Conservation (phyloP, 2,797 vertebrate genomes). For the Chloroceryle amazona region DNA sequence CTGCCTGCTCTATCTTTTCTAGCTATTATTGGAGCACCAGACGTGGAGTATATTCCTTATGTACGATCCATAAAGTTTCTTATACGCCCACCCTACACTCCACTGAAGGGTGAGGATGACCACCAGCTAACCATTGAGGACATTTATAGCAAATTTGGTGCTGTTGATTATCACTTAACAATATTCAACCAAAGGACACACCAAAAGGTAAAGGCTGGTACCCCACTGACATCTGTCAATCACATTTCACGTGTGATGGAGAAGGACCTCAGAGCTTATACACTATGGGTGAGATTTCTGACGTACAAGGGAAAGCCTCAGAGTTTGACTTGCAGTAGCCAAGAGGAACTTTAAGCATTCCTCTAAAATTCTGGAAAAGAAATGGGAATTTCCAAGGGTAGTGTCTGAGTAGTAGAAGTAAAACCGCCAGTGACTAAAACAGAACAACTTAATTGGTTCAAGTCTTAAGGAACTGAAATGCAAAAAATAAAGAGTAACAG, state of each 20-base stretch:
- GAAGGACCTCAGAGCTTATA: not conserved
- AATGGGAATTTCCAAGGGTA: not conserved
- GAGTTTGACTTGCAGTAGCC: not conserved
- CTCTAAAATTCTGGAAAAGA: not conserved
- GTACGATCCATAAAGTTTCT: slow-evolving; percentile 72
- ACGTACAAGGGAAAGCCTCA: not conserved
- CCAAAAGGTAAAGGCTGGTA: slow-evolving; percentile 65
- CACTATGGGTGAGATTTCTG: not conserved
- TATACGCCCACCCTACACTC: slow-evolving; percentile 47
- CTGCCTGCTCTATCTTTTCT: not conserved
- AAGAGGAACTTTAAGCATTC: not conserved
- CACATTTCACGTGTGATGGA: accelerated
- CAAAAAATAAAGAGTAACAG: not conserved
- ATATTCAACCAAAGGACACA: slow-evolving; percentile 68
- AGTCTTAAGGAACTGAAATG: not conserved
- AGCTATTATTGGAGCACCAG: slow-evolving; percentile 76
- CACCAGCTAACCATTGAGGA: slow-evolving; percentile 68
- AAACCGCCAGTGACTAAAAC: not conserved
- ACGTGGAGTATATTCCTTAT: slow-evolving; percentile 61
- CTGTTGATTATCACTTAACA: slow-evolving; percentile 60
- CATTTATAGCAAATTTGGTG: slow-evolving; percentile 40
- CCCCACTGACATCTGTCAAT: not conserved
- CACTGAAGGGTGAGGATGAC: not conserved
- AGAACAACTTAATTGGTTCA: not conserved
- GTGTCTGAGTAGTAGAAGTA: not conserved